phyloP scores from a whole-genome alignment of 2,113 vertebrate species.

The Orientallactaga bullata region DNA sequence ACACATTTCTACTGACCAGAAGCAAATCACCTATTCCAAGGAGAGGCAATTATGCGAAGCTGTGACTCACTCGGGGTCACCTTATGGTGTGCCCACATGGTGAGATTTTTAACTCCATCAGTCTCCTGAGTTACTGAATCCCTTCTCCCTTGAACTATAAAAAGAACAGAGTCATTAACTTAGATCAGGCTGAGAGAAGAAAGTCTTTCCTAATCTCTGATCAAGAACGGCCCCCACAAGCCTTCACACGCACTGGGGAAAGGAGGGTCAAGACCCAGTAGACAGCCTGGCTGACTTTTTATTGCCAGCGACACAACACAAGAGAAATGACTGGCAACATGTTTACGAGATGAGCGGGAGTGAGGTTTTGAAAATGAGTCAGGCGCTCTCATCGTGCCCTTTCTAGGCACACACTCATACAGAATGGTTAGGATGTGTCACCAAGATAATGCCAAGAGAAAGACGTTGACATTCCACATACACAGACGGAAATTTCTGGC shows the following conservation, averaged over 20 bases:
- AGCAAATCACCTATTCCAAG: background rate
- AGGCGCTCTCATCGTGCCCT: background rate
- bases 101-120: background rate
- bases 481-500: background rate
- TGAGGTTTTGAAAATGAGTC: background rate
- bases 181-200: background rate
- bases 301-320: background rate
- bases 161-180: conserved; percentile 32
- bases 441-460: background rate
- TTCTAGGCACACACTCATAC: background rate
- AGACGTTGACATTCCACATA: background rate
- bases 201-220: background rate
- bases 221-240: background rate
- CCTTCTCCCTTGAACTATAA: conserved; percentile 8
- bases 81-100: background rate
- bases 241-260: background rate
- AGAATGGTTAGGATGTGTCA: background rate
- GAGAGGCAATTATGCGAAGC: background rate
- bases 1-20: background rate
- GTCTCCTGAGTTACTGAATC: conserved; percentile 38
- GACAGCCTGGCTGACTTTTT: background rate
- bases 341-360: background rate
- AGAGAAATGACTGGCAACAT: background rate
- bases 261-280: background rate
- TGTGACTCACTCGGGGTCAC: background rate